Evolutionary conservation across 23 tunicate genomes (phyloP).

Genomic region (Trididemnum clinides): DNA sequence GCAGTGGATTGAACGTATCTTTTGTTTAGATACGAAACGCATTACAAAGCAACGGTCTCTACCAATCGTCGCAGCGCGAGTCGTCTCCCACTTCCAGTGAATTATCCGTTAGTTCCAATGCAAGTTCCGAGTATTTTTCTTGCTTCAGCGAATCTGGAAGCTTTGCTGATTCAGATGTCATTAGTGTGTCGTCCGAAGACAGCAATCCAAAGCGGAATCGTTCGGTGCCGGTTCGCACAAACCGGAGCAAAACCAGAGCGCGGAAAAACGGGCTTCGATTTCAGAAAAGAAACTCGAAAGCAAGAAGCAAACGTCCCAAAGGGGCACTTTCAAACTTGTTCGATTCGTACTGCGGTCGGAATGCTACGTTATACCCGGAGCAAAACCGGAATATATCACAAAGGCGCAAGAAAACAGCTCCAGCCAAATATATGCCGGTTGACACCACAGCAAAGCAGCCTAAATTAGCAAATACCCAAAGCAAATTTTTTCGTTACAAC

Average conservation of each 20-base stretch:
- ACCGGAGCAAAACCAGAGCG: neutral
- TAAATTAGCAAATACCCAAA: too few relatives aligned
- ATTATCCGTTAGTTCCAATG: slow-evolving; percentile 49
- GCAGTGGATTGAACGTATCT: too few relatives aligned
- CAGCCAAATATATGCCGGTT: neutral
- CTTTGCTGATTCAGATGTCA: slow-evolving; percentile 42
- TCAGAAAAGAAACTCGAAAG: neutral
- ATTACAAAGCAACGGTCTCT: neutral
- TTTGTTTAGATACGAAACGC: too few relatives aligned
- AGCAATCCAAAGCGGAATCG: slow-evolving; percentile 3
- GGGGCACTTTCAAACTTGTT: neutral
- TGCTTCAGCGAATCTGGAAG: slow-evolving; percentile 50
- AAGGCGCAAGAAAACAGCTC: slow-evolving; percentile 22
- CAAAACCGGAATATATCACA: neutral
- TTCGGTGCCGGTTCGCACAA: neutral
- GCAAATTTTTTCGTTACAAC: too few relatives aligned
- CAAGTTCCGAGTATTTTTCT: slow-evolving; percentile 68
- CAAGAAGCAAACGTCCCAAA: neutral
- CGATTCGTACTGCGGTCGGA: neutral
- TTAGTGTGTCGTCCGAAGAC: slow-evolving; percentile 49
- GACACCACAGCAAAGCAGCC: too few relatives aligned
- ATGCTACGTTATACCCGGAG: neutral
- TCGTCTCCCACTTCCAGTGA: slow-evolving; percentile 65
- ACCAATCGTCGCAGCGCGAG: neutral
- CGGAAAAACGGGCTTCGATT: neutral